Evolutionary conservation across 1,140 invertebrate species (phyloP), one percentile per base, ranked within the genome.

Genomic region (Nasonia longicornis): DNA sequence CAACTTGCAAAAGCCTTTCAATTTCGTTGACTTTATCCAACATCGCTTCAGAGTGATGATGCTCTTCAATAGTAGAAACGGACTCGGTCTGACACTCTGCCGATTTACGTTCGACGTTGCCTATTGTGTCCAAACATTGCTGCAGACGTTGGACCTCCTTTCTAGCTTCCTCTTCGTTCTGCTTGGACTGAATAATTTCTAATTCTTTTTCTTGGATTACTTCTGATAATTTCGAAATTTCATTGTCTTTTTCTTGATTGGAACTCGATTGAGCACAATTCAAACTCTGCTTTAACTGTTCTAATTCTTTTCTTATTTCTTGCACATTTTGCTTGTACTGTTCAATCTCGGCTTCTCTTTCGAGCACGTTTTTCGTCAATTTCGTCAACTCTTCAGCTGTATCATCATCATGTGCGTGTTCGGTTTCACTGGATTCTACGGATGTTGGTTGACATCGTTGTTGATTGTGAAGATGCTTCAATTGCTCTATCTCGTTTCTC

Each of bases 71-170:
- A 58, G 71, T 66, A 4, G 71, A 82, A 75, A 26, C 20, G 52
- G 7, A 29, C 77, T 80, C 26, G 82, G 82, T 26, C 69, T 82
- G 63, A 67, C 14, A 71, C 8, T 67, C 35, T 38, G 7, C 83
- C 16, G 20, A 66, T 72, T 16, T n/a, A 3, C 2, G 1, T 42
- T 77, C 10, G 8, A 42, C 26, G 45, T 79, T 71, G 16, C 1
- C 38, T 38, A 22, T 14, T 31, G 6, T 42, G 22, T 78, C 26
- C 22, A 66, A 35, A 63, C 10, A 14, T 22, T 77, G 2, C 26
- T 78, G 45, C 31, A 80, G 42, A 22, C 35, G 29, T 67, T 67
- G 22, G 11, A 67, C 66, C 31, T 75, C 45, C 12, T 42, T 77
- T 80, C 58, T 12, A 26, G 16, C n/a, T 69, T 66, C 69, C 71